These are phyloP conservation scores for Andrena chrysosceles DNA, from an alignment of 2,888 invertebrate genomes.

Conservation along the genomic window DNA sequence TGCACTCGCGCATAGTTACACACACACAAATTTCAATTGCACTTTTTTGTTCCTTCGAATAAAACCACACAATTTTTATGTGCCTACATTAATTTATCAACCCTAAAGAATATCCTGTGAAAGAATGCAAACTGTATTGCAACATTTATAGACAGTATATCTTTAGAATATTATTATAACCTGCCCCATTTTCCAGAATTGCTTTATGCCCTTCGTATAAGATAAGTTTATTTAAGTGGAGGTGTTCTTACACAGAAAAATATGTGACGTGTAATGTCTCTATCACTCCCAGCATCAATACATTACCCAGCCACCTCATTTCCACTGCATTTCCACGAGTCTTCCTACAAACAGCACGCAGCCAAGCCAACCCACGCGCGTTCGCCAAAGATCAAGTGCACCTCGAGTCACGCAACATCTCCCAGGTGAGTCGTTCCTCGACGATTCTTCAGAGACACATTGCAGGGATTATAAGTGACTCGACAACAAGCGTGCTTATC, in stretches of 20 bases:
- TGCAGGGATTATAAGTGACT: constrained; percentile 53
- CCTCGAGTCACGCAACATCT: constrained; percentile 45
- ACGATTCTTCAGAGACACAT: constrained; percentile 37
- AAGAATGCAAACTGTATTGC: no score
- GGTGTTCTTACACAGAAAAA: background rate
- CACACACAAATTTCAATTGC: no score
- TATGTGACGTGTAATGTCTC: background rate
- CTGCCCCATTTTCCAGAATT: background rate
- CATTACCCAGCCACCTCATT: background rate
- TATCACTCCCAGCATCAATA: background rate
- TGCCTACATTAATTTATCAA: no score
- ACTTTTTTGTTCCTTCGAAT: no score
- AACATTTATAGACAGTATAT: background rate
- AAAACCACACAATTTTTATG: no score
- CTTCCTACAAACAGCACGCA: background rate
- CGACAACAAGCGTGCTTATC: constrained; percentile 16
- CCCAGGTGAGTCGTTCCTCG: constrained; percentile 28
- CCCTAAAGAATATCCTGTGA: no score
- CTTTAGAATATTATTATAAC: background rate
- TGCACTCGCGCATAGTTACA: no score
- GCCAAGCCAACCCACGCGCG: constrained; percentile 5
- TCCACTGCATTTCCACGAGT: background rate
- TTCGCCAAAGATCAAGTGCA: constrained; percentile 21
- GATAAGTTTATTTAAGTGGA: background rate
- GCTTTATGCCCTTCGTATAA: background rate